These are phyloP conservation scores for Hydrozoanthus tunicans DNA, from an alignment of 64 coral and sea anemone species.

Conservation along the genomic window DNA sequence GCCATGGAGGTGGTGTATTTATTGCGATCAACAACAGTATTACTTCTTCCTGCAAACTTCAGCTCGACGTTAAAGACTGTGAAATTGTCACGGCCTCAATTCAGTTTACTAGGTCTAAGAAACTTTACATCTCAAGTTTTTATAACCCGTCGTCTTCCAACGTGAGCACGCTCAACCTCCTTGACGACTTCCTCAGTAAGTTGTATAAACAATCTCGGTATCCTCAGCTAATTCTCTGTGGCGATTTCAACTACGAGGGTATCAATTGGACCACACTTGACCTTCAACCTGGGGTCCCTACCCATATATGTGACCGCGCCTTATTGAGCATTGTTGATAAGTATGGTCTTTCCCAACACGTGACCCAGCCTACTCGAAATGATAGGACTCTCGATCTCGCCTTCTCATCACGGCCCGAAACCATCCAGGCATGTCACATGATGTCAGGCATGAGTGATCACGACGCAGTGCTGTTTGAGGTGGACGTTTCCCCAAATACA, in stretches of 20 bases:
- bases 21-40: neutral
- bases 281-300: neutral
- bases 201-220: neutral
- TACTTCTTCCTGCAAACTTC: neutral
- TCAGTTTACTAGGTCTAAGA: constrained; percentile 7
- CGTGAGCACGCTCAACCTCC: neutral
- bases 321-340: constrained; percentile 7
- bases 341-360: constrained; percentile 8
- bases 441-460: neutral
- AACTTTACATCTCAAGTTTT: constrained; percentile 18
- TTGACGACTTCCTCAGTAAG: neutral
- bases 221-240: neutral
- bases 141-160: neutral
- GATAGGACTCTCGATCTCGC: neutral
- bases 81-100: neutral
- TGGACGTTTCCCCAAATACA: neutral
- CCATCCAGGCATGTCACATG: neutral
- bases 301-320: neutral
- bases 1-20: neutral
- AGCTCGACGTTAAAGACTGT: neutral
- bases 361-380: neutral
- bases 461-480: neutral
- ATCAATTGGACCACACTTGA: neutral
- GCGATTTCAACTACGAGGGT: neutral
- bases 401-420: neutral